Conservation (phyloP, 2,797 vertebrate species). For the Labeo calbasu region DNA sequence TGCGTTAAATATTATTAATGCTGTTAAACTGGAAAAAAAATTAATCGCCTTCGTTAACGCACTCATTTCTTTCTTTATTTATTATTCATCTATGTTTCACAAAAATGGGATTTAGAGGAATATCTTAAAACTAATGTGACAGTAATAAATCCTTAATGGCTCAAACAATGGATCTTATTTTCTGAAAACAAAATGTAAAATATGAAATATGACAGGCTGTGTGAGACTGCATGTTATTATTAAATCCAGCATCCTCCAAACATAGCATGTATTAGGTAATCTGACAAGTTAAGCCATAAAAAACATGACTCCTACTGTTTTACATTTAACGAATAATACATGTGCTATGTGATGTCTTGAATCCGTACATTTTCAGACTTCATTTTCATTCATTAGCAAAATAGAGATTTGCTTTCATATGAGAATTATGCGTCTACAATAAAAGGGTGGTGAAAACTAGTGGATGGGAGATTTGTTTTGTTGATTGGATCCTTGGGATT, state of each 20-base stretch:
- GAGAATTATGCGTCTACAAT: constrained; percentile 15
- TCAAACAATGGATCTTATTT: neutral
- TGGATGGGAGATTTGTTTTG: constrained; percentile 66
- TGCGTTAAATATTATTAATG: no score
- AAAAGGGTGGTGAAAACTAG: constrained; percentile 31
- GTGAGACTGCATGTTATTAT: neutral
- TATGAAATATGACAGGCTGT: neutral
- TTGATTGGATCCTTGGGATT: constrained; percentile 63
- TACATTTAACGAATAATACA: neutral
- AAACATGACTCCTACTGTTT: neutral
- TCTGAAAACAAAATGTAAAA: neutral
- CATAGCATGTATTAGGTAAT: neutral
- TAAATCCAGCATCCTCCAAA: neutral
- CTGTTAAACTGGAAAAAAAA: no score
- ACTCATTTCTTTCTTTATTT: no score
- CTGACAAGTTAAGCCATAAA: neutral
- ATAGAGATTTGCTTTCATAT: neutral
- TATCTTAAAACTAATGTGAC: neutral
- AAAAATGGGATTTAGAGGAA: neutral
- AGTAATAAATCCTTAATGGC: neutral
- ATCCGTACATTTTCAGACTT: neutral
- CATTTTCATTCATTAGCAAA: constrained; percentile 10
- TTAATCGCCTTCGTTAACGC: no score
- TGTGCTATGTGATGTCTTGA: neutral
- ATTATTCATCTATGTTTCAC: neutral